Base-by-base conservation (phyloP, 2,888 invertebrate species). In the Tetropium fuscum region DNA sequence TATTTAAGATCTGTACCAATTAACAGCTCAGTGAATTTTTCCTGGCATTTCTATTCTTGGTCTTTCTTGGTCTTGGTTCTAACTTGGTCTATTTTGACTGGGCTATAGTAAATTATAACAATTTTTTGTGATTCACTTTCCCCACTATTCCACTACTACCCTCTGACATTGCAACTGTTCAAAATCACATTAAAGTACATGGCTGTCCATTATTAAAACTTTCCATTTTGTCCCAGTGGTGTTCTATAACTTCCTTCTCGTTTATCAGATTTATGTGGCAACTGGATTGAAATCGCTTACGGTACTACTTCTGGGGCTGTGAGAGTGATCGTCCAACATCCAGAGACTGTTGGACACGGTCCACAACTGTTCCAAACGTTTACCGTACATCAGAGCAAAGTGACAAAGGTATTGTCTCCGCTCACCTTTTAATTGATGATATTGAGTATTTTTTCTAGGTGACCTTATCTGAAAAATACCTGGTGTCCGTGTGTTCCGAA, bases 241-340 rank as follows among this genome's bases (percentile, higher is more conserved):
- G n/a, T n/a, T n/a, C n/a, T n/a, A n/a, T n/a, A n/a, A n/a, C n/a
- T n/a, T n/a, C n/a, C n/a, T n/a, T n/a, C n/a, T n/a, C n/a, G n/a
- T n/a, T 6, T 72, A 71, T 34, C 78, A 95, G 97, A 94, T 86
- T 85, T 97, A 58, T 96, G 96, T 82, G 98, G 98, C 38, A 98
- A 98, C 83, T 98, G 98, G 98, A 97, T 99, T 75, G 99, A 99
- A 84, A 98, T 99, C 74, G 99, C 98, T 0, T 99, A 99, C 81
- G 99, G 98, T 2, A 99, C 98, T 0, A 91, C 93, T 68, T 94
- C 93, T 11, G 98, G 98, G 1, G 94, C 94, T 0, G 98, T 99
- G 11, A 87, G 98, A 20, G 97, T 99, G 1, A 98, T 99, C 58
- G 98, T 98, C 0, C 98, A 98, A 75, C 98, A 99, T 82, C 98